phyloP scores from a whole-genome alignment of 2,113 vertebrate species.

The Aptenodytes forsteri region DNA sequence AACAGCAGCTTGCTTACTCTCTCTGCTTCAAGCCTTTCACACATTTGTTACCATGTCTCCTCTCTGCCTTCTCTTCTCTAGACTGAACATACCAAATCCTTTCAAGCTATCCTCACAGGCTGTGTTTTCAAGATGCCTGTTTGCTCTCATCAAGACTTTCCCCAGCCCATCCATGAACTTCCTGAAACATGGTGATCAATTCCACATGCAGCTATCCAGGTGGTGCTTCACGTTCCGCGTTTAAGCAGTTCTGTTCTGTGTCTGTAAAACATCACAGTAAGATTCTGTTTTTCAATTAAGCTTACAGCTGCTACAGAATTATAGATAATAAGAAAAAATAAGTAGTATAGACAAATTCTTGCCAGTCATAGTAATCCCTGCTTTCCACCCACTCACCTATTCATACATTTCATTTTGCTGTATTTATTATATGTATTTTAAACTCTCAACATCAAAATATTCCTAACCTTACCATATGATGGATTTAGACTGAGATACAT shows the following conservation, averaged over 20 bases:
- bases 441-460: not conserved
- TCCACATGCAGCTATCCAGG: not conserved
- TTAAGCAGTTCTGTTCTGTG: not conserved
- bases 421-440: not conserved
- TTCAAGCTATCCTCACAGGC: not conserved
- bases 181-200: not conserved
- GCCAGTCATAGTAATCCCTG: not conserved
- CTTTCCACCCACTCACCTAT: not conserved
- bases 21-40: not conserved
- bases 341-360: not conserved
- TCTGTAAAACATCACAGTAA: not conserved
- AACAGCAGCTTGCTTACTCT: not conserved
- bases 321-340: not conserved
- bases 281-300: not conserved
- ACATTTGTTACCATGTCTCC: not conserved
- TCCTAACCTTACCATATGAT: not conserved
- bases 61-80: not conserved
- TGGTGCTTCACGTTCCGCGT: not conserved
- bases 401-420: not conserved
- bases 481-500: not conserved
- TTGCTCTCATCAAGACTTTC: not conserved
- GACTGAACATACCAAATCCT: not conserved
- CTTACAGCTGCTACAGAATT: not conserved
- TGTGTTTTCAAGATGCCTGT: not conserved
- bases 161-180: not conserved